Base-by-base conservation (phyloP, 2,797 vertebrate species). In the Sebastiscus tertius region DNA sequence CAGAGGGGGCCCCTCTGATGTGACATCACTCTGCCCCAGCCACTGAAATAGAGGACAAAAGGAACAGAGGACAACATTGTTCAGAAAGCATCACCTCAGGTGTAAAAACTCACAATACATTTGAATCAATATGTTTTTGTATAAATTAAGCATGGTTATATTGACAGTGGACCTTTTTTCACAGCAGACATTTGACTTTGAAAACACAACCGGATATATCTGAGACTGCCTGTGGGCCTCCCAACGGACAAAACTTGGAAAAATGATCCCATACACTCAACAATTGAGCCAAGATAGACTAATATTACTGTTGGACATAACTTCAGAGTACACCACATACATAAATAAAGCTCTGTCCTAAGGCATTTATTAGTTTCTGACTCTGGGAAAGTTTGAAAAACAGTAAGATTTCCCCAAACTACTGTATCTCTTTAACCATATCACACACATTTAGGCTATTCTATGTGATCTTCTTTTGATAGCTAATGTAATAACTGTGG, bases 1-100 rank as follows among this genome's bases (percentile, higher is more conserved):
- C 64, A 65, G 70, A 67, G 66, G 71, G 55, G 77, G 56, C 11
- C n/a, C 54, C 72, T 77, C 58, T 60, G 71, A 85, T 67, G 76
- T 77, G 79, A 79, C 86, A 84, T 69, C 75, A 67, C 74, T 73
- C 46, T 46, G 68, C 54, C 56, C 56, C 27, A 5, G 73, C 79
- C 73, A 3, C 73, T n/a, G 10, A 64, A 84, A 79, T 61, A 72
- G 34, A 84, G 84, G 68, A 82, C 77, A 60, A 66, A 76, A 26
- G 2, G 2, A 4, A 54, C 33, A 56, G 65, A 73, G 69, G 64
- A 56, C 29, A 4, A n/a, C 36, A 4, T 1, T 65, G 26, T n/a
- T 80, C 61, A 26, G 20, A 68, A 64, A 64, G 55, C 26, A 27
- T 66, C 20, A 75, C 82, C 27, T 77, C 46, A 6, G n/a, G 58